These are phyloP conservation scores for Latrodectus hesperus DNA, from an alignment of 2,888 invertebrate genomes.

Conservation along the genomic window DNA sequence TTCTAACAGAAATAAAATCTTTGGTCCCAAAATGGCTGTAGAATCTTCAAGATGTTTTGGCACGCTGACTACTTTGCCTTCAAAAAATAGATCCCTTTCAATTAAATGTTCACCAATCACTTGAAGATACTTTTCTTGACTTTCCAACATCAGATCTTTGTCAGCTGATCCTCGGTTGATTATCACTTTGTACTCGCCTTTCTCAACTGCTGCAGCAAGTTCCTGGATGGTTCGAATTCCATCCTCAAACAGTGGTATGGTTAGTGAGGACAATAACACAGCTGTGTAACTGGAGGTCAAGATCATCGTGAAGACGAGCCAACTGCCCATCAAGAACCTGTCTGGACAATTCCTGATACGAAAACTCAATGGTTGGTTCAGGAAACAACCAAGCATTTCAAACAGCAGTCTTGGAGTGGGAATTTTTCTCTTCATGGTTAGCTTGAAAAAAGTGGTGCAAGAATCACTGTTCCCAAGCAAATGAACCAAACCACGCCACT, in stretches of 20 bases:
- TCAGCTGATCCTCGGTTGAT: background rate
- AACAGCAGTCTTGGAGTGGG: background rate
- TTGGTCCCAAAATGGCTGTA: background rate
- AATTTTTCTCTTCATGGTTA: background rate
- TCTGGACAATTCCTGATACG: background rate
- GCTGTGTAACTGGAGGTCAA: conserved; percentile 18
- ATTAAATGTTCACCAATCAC: background rate
- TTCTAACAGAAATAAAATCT: background rate
- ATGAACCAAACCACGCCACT: background rate
- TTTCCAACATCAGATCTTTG: background rate
- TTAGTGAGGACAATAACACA: conserved; percentile 15
- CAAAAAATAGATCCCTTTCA: background rate
- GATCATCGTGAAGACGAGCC: conserved; percentile 1
- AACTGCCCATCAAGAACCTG: conserved; percentile 7
- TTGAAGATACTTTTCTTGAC: background rate
- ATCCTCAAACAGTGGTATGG: conserved; percentile 1
- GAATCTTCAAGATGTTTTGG: background rate
- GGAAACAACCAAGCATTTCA: background rate
- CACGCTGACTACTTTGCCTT: background rate
- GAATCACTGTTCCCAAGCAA: background rate
- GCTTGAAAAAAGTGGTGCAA: background rate
- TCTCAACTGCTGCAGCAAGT: background rate
- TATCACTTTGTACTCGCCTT: background rate
- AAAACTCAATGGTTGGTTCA: background rate
- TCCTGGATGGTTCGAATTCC: conserved; percentile 5